phyloP scores from a whole-genome alignment of 2,113 vertebrate genomes.

The Sphyrna mokarran region DNA sequence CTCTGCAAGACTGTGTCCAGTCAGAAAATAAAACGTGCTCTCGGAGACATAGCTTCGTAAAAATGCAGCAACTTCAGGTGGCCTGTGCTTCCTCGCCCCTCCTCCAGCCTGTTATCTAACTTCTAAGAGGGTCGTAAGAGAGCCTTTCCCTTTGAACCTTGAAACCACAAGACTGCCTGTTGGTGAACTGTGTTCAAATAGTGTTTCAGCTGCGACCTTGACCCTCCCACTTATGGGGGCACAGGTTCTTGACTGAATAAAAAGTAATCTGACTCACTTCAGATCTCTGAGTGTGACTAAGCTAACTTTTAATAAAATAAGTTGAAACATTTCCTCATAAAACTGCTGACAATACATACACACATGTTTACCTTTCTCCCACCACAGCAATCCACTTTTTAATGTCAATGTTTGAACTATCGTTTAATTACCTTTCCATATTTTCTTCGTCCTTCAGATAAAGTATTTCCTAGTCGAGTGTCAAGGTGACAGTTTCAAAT shows the following conservation, averaged over 20 bases:
- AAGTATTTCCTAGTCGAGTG: background rate
- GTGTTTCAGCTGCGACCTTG: background rate
- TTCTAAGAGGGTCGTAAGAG: background rate
- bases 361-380: background rate
- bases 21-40: background rate
- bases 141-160: background rate
- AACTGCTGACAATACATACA: background rate
- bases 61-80: background rate
- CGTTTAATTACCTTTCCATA: background rate
- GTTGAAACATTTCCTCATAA: background rate
- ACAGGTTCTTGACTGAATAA: background rate
- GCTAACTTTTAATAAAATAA: background rate
- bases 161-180: background rate
- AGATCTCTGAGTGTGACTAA: background rate
- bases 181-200: conserved; percentile 11
- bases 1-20: background rate
- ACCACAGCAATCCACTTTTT: background rate
- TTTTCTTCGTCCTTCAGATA: background rate
- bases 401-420: background rate
- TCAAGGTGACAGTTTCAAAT: background rate
- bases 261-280: background rate
- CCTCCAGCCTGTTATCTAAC: conserved; percentile 12
- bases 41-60: background rate
- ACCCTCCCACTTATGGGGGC: background rate
- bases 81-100: background rate